Evolutionary conservation across 1,140 invertebrate genomes (phyloP), one percentile per base, ranked within the genome.

Genomic region (Drosophila sucinea): DNA sequence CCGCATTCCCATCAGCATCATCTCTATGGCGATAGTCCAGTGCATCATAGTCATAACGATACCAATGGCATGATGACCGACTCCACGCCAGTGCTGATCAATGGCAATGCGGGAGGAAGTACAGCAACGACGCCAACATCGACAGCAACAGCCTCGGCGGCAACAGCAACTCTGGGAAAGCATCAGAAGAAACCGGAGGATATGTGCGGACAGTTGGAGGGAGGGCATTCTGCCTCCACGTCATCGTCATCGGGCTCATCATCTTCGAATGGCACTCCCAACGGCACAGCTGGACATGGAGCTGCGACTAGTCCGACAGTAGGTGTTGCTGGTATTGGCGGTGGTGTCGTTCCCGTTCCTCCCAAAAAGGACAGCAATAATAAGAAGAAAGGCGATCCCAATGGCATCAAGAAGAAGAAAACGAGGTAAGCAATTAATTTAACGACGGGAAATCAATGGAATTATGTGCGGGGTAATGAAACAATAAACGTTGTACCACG

Each of bases 321-420:
- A 23, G 56, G 41, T 44, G 71, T 56, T 61, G 67, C 60, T 29
- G 40, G 64, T 23, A 40, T 73, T 58, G 63, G 70, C 58, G 30
- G 40, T 67, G 25, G 41, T 73, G 4, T 35, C 32, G 11, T 32
- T n/a, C 33, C 63, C 41, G 35, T 79, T 41, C 64, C 80, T 3
- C 60, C 76, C n/a, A 80, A 93, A 64, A 92, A 93, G 55, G 82
- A 92, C 38, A 96, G 95, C 91, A 96, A 96, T 67, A 95, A 95
- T 2, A 97, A 97, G 91, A 98, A 97, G 92, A 97, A 97, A 91
- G 94, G 94, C 73, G 96, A 96, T 76, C 97, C 96, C 78, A 97
- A 97, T 90, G 96, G 96, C 30, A 96, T 97, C 3, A 98, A 98
- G 87, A 98, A 98, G 92, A 98, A 98, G 92, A 98, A 98, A 93